Percentiles rank a stretch among this genome's conserved stretches.
phyloP scores from a whole-genome alignment of 2,888 invertebrate species.

The Drosophila fungiperda region DNA sequence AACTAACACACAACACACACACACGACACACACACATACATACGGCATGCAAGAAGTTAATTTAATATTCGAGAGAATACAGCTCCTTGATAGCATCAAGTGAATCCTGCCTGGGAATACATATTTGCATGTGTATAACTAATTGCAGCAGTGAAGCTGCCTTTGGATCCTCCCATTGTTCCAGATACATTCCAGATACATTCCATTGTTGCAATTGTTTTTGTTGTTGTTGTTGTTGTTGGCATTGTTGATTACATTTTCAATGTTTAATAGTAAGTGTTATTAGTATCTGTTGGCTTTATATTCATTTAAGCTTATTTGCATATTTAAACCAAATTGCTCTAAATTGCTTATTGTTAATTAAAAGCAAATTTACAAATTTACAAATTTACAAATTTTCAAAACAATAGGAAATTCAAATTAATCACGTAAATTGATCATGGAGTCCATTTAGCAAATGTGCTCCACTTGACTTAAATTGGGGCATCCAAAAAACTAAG shows the following conservation, averaged over 20 bases:
- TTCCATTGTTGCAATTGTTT: background rate
- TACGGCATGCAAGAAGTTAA: constrained; percentile 20
- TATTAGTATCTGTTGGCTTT: background rate
- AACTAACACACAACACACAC: constrained; percentile 5
- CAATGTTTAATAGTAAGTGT: background rate
- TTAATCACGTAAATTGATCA: background rate
- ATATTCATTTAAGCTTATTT: constrained; percentile 2
- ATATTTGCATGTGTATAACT: background rate
- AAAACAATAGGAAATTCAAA: background rate
- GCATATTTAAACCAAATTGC: constrained; percentile 1
- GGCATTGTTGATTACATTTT: background rate
- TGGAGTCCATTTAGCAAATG: background rate
- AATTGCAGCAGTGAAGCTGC: constrained; percentile 19
- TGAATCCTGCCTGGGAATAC: background rate
- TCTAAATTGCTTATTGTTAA: background rate
- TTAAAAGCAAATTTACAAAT: background rate
- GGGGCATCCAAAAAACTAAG: background rate
- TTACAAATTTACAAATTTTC: background rate
- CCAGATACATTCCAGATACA: background rate
- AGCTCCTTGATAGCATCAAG: constrained; percentile 35
- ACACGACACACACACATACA: background rate
- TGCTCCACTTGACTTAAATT: background rate
- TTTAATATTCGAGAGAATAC: constrained; percentile 44
- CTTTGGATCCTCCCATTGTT: background rate
- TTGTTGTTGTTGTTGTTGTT: background rate